Evolutionary conservation across 2,113 vertebrate genomes (phyloP), one percentile per base, ranked within the genome.

Genomic region (Mormyrus lacerda): DNA sequence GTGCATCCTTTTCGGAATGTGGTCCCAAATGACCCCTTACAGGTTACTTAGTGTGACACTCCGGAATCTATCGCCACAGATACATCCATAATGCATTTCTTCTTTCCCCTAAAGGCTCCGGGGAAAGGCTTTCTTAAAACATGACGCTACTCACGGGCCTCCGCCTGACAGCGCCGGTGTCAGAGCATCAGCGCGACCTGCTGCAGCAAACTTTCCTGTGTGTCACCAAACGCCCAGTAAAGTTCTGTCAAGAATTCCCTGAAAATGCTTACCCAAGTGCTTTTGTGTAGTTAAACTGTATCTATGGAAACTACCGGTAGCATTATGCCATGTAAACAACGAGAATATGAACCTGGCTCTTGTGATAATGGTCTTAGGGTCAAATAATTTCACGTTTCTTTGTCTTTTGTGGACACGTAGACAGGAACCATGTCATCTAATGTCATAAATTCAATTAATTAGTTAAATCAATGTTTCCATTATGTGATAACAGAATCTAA

Each of bases 11-110:
- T 24, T 24, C 82, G 6, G 61, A 79, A 79, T 79, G 35, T 79
- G 73, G 73, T 79, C 73, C 73, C 73, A 79, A 79, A 21, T 79
- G 73, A 42, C 82, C 44, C 82, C 44, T 84, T 84, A 84, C 24
- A 19, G 42, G 44, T 84, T 84, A 84, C 82, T 84, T 84, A 84
- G 44, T n/a, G 21, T 84, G 82, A 24, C 82, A 44, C 39, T 45
- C 42, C 21, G 24, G 82, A 84, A 47, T 44, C 39, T 84, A 47
- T 84, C 47, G 19, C 19, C 42, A 82, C 39, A 39, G 76, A 42
- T 44, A 5, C 76, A 82, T 82, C 76, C 76, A 82, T 44, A 42
- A 44, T 82, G 42, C 42, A 82, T 42, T 82, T 39, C 3, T 17
- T 84, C 42, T 45, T 84, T 84, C 44, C 44, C 39, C 82, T 47